A percentile compares a stretch with the other conserved stretches of the same genome.
These are phyloP conservation scores for Sialia sialis DNA, from an alignment of 2,113 vertebrate species.

Conservation along the genomic window DNA sequence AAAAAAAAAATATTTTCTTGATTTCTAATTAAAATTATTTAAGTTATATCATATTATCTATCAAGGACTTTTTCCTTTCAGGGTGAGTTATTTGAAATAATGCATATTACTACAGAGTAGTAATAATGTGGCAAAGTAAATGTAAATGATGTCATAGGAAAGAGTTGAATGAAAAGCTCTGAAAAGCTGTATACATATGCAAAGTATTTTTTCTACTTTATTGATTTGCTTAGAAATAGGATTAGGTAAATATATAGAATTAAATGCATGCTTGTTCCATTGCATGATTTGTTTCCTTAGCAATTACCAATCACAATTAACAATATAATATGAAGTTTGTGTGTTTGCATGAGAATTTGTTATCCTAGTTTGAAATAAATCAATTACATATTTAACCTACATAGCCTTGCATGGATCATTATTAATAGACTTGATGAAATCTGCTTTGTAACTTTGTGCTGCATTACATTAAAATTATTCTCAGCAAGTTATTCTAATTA, in stretches of 20 bases:
- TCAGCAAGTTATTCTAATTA: conserved; percentile 24
- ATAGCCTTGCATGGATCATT: conserved; percentile 56
- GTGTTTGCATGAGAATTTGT: conserved; percentile 50
- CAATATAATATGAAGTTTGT: not conserved
- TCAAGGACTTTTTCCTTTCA: not conserved
- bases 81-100: not conserved
- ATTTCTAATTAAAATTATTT: not conserved
- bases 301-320: conserved; percentile 45
- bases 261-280: conserved; percentile 32
- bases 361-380: not conserved
- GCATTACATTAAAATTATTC: conserved; percentile 30
- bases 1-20: not conserved
- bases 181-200: not conserved
- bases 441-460: conserved; percentile 70
- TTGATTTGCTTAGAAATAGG: not conserved
- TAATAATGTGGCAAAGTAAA: not conserved
- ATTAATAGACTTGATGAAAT: conserved; percentile 59
- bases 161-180: not conserved
- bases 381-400: conserved; percentile 25
- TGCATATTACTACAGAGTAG: not conserved
- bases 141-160: not conserved
- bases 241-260: not conserved
- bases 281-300: conserved; percentile 55
- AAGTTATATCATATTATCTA: not conserved
- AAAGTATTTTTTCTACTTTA: not conserved